Evolutionary conservation across 2,113 vertebrate genomes (phyloP).

Genomic region (Gadus chalcogrammus): DNA sequence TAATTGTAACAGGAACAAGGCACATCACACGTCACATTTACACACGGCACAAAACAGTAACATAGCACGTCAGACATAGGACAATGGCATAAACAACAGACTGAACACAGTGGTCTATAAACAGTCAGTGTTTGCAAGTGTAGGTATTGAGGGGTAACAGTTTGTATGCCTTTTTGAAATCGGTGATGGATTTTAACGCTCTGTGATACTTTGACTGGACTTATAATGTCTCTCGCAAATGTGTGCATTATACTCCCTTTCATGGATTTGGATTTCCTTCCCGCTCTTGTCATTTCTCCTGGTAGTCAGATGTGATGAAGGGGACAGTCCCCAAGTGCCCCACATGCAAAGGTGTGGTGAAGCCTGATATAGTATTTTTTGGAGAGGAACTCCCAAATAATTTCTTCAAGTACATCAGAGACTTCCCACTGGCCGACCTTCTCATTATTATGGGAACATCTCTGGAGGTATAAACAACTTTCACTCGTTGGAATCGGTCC

Average conservation of each 20-base stretch:
- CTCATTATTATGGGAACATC: constrained; percentile 91
- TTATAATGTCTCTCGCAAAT: neutral
- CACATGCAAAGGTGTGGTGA: constrained; percentile 80
- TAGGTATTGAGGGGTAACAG: too few relatives aligned
- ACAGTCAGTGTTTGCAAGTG: too few relatives aligned
- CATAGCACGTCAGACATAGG: too few relatives aligned
- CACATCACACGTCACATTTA: too few relatives aligned
- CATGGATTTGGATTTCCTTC: neutral
- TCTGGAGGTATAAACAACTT: constrained; percentile 79
- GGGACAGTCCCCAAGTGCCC: constrained; percentile 80
- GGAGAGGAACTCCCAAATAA: constrained; percentile 85
- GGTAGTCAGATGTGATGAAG: constrained; percentile 78
- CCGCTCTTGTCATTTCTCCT: neutral
- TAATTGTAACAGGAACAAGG: too few relatives aligned
- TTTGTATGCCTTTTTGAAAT: too few relatives aligned
- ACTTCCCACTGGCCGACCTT: constrained; percentile 88
- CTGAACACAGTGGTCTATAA: too few relatives aligned
- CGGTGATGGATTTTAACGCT: too few relatives aligned
- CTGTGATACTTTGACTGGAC: neutral
- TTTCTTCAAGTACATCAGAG: constrained; percentile 82
- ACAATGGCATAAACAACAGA: too few relatives aligned
- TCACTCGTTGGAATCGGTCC: neutral
- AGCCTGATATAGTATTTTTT: constrained; percentile 93
- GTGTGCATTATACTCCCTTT: too few relatives aligned
- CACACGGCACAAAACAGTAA: too few relatives aligned